phyloP scores from a whole-genome alignment of 2,797 vertebrate genomes.

The Alca torda region DNA sequence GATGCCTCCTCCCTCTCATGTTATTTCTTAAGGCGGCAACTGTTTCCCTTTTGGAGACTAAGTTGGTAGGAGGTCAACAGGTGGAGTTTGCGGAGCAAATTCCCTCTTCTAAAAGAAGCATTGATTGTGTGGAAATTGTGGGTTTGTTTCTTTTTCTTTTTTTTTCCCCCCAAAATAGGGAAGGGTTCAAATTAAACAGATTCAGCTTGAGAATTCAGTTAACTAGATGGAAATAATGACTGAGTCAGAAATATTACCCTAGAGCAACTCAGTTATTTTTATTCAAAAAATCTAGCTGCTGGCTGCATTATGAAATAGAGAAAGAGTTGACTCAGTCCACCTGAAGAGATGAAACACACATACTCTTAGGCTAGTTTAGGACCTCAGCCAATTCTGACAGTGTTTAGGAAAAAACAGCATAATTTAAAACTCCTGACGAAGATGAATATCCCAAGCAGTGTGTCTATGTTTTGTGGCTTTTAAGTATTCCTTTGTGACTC shows the following conservation, averaged over 20 bases:
- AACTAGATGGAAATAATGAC: background rate
- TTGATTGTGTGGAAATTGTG: background rate
- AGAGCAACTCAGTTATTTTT: background rate
- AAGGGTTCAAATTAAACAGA: background rate
- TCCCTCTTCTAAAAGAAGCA: accelerated
- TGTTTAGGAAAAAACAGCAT: background rate
- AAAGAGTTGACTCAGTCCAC: background rate
- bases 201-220: constrained; percentile 3
- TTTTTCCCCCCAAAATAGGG: background rate
- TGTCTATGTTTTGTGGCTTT: background rate
- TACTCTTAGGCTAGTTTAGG: background rate
- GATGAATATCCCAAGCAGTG: background rate
- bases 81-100: background rate
- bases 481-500: background rate
- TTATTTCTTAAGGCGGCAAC: background rate
- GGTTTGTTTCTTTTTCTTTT: background rate
- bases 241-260: constrained; percentile 1
- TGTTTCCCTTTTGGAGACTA: background rate
- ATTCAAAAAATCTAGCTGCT: background rate
- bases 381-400: background rate
- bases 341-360: background rate
- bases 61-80: background rate
- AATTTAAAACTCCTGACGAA: background rate
- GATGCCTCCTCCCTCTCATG: background rate
- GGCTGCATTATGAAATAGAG: background rate